Evolutionary conservation across 1,140 invertebrate species (phyloP), one percentile per base, ranked within the genome.

Genomic region (Lanistes nyassanus): DNA sequence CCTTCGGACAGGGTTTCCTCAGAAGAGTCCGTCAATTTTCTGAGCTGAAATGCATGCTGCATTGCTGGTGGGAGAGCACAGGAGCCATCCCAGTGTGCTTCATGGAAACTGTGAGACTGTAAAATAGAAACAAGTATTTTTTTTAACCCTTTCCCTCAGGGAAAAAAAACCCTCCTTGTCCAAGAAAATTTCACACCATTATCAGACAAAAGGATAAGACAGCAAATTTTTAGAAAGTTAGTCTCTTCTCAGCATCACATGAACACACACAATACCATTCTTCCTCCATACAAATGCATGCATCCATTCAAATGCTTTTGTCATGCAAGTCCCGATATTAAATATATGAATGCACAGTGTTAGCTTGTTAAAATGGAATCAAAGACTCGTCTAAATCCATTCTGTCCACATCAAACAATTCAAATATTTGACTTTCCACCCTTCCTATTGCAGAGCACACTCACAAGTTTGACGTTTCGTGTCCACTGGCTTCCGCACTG

Each of bases 391-490:
- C 53, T 55, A n/a, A 16, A n/a, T 55, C n/a, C 53, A 55, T 55
- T 16, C 53, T 13, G 13, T 55, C 13, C 2, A 29, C 34, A 2
- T 36, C 64, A 31, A 7, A 66, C 64, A 66, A 29, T 36, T 23
- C 34, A 29, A 66, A 7, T 21, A 29, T 31, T 29, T 36, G 19
- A 11, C 5, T 36, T 9, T 31, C 19, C 11, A 66, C 34, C 34
- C 34, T 34, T 36, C 64, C 26, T 39, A 67, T 36, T 31, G 2
- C 34, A n/a, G 13, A 2, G n/a, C 29, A 5, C 3, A 68, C 80
- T 92, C 87, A 95, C 94, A 92, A 93, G 92, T 79, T 92, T 92
- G 77, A 95, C 91, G 87, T 96, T 93, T 78, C 94, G 91, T 83
- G 93, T 94, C 94, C 94, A 95, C 36, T 90, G 74, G 34, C 78